Evolutionary conservation across 2,888 invertebrate genomes (phyloP).

Genomic region (Sphaeridia pumilis): DNA sequence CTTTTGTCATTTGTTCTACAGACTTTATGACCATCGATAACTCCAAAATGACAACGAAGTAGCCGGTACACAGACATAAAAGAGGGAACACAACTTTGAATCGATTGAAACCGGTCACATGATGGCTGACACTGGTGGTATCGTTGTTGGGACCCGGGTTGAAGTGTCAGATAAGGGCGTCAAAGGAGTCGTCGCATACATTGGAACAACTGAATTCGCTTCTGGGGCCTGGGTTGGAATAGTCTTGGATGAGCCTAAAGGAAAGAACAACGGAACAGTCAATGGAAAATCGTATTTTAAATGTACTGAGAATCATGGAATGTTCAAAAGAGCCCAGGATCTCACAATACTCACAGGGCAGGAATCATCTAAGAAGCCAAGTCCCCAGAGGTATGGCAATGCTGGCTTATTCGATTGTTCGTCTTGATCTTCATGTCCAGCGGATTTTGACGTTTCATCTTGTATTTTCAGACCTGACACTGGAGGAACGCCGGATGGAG

Average conservation of each 20-base stretch:
- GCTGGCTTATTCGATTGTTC: too few species aligned
- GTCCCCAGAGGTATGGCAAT: constrained; percentile 1
- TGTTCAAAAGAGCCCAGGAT: constrained; percentile 85
- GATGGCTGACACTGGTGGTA: constrained; percentile 5
- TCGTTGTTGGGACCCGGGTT: constrained; percentile 70
- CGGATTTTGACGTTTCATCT: too few species aligned
- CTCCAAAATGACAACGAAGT: too few species aligned
- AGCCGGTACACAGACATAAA: too few species aligned
- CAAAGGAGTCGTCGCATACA: constrained; percentile 78
- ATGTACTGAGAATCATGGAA: constrained; percentile 86
- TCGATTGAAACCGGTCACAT: too few species aligned
- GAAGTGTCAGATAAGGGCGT: constrained; percentile 77
- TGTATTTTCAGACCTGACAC: too few species aligned
- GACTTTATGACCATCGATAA: too few species aligned
- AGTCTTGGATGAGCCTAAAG: constrained; percentile 84
- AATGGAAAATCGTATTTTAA: constrained; percentile 62
- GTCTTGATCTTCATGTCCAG: too few species aligned
- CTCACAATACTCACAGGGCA: constrained; percentile 54
- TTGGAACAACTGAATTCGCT: constrained; percentile 84
- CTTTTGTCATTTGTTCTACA: too few species aligned
- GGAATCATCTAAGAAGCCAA: background rate
- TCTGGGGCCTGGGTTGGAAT: constrained; percentile 94
- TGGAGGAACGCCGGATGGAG: too few species aligned
- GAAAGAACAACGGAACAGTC: constrained; percentile 93
- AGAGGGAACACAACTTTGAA: too few species aligned